Base-by-base conservation (phyloP, 2,113 vertebrate species). In the Peucedramus taeniatus region DNA sequence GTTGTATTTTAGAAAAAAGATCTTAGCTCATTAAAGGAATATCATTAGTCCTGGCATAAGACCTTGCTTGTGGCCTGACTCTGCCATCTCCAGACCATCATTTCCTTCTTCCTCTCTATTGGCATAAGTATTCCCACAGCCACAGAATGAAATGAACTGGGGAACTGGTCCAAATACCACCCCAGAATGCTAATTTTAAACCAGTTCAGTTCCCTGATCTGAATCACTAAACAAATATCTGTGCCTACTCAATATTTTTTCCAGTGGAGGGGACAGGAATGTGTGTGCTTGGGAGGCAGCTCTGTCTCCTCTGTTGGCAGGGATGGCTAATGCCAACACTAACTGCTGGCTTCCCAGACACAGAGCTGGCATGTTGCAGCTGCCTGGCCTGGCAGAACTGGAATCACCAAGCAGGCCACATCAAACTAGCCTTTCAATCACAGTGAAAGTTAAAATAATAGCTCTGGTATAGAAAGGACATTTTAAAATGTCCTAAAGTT, bases 341-440 rank as follows among this genome's bases (percentile, higher is more conserved):
- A 61, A 26, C 13, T 66, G 10, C 28, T 13, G 6, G 12, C 18
- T 90, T 65, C 33, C n/a, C 30, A 56, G 44, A 19, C 45, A 50
- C 3, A 35, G 42, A 69, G 42, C 21, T 8, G 23, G 35, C 26
- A 50, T 0, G 1, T 7, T 45, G 35, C 50, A 79, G 39, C 59
- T 82, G 30, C 47, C 81, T 76, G 37, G 21, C 31, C 42, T 14
- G 14, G 26, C 13, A 63, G 24, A 59, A n/a, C 26, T 59, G 15
- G 26, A 80, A 70, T 45, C 68, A 68, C 57, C 10, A 3, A 93
- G 20, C 5, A 47, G 28, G 28, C 21, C 47, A 27, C 0, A 0
- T 70, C 75, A 85, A 61, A 26, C 40, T 71, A 49, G 7, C 11
- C 16, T 53, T 89, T 39, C 6, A 1, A 18, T 61, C 23, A 18